A percentile compares a stretch with the other conserved stretches of the same genome.
These are phyloP conservation scores for Lathamus discolor DNA, from an alignment of 2,113 vertebrate species.

Conservation along the genomic window DNA sequence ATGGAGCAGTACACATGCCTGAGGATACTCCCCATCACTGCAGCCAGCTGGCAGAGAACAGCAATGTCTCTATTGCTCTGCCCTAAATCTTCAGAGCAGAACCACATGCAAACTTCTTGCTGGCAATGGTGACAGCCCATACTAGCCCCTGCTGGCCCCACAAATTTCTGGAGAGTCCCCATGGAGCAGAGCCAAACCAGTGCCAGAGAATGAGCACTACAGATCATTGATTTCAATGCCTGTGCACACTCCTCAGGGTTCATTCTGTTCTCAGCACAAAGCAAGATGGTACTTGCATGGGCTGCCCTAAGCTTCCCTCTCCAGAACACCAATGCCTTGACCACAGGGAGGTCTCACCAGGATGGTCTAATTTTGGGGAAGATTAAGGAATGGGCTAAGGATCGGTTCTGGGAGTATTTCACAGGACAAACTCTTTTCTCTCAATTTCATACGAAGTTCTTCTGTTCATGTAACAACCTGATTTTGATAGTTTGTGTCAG, in stretches of 20 bases:
- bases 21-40: background rate
- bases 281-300: background rate
- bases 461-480: background rate
- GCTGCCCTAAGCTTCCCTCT: background rate
- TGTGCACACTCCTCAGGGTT: fast-evolving
- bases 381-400: background rate
- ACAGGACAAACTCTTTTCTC: background rate
- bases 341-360: background rate
- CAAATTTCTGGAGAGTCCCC: background rate
- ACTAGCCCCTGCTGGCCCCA: background rate
- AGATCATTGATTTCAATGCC: fast-evolving
- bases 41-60: background rate
- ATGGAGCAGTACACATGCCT: fast-evolving
- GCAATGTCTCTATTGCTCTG: background rate
- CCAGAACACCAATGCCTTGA: background rate
- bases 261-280: background rate
- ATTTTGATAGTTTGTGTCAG: background rate
- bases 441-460: fast-evolving
- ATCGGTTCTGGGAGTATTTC: background rate
- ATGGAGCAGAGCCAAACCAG: background rate
- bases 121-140: background rate
- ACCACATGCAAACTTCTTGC: background rate
- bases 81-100: background rate
- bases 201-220: background rate
- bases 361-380: background rate